phyloP scores from a whole-genome alignment of 1,140 invertebrate genomes.

The Hestina assimilis region DNA sequence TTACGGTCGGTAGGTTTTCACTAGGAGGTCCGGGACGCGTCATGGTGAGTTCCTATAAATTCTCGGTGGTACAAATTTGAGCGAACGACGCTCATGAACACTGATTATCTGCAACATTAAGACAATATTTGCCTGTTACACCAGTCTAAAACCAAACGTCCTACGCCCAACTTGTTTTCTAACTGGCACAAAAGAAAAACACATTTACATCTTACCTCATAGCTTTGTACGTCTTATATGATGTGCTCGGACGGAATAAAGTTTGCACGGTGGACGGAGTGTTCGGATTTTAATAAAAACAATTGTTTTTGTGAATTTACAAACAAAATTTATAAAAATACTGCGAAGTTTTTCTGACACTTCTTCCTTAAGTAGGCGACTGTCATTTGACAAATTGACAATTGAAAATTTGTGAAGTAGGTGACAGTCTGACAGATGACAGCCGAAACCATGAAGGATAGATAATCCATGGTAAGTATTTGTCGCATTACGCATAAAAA shows the following conservation, averaged over 20 bases:
- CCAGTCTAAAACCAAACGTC: slow-evolving; percentile 20
- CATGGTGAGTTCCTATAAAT: slow-evolving; percentile 59
- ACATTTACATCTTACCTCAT: slow-evolving; percentile 16
- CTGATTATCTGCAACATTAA: slow-evolving; percentile 39
- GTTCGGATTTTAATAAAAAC: background rate
- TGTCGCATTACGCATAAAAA: too few relatives aligned
- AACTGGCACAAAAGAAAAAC: slow-evolving; percentile 2
- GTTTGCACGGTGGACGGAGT: slow-evolving; percentile 25
- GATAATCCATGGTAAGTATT: too few relatives aligned
- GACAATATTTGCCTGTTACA: slow-evolving; percentile 9
- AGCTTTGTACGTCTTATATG: slow-evolving; percentile 8
- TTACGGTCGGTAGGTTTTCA: slow-evolving; percentile 85
- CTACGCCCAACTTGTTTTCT: slow-evolving; percentile 24
- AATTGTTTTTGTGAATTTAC: slow-evolving; percentile 20
- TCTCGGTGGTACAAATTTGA: slow-evolving; percentile 35
- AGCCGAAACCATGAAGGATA: too few relatives aligned
- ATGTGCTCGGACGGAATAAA: slow-evolving; percentile 9
- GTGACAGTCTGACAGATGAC: too few relatives aligned
- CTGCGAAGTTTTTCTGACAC: background rate
- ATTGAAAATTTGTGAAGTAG: background rate
- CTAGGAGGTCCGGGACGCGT: slow-evolving; percentile 86
- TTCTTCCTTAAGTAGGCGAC: slow-evolving; percentile 1
- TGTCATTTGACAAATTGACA: slow-evolving; percentile 7
- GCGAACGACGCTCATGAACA: slow-evolving; percentile 32
- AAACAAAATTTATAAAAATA: slow-evolving; percentile 23